Conservation (phyloP, 2,888 invertebrate species). For the Pristionchus japonicus region DNA sequence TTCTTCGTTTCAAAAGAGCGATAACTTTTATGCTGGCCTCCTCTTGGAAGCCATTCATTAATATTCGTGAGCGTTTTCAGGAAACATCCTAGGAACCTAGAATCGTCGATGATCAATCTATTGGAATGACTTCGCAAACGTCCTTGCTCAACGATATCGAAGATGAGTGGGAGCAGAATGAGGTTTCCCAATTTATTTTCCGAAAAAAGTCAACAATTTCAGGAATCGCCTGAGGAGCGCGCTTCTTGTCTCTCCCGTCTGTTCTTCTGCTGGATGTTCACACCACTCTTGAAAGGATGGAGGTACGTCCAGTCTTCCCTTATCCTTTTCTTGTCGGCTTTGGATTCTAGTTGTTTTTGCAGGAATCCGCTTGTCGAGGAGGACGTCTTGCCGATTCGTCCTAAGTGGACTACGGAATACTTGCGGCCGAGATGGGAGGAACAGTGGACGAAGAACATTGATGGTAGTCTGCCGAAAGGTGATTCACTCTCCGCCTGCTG, state of each 20-base stretch:
- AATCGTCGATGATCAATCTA: not conserved
- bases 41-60: no score
- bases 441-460: not conserved
- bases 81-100: no score
- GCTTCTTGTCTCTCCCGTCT: constrained; percentile 54
- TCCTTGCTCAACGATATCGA: not conserved
- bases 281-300: not conserved
- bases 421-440: not conserved
- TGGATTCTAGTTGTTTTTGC: not conserved
- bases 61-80: no score
- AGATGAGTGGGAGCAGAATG: not conserved
- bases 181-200: not conserved
- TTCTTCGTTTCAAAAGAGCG: no score
- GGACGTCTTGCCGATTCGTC: not conserved
- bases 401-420: not conserved
- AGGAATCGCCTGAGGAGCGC: constrained; percentile 51
- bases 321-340: no score
- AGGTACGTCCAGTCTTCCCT: no score
- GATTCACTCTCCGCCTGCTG: no score
- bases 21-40: no score
- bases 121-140: not conserved
- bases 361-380: not conserved
- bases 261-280: constrained; percentile 55
- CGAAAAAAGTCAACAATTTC: not conserved
- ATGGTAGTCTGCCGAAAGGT: no score